Conservation (phyloP, 2,113 vertebrate species). For the Pagrus major region DNA sequence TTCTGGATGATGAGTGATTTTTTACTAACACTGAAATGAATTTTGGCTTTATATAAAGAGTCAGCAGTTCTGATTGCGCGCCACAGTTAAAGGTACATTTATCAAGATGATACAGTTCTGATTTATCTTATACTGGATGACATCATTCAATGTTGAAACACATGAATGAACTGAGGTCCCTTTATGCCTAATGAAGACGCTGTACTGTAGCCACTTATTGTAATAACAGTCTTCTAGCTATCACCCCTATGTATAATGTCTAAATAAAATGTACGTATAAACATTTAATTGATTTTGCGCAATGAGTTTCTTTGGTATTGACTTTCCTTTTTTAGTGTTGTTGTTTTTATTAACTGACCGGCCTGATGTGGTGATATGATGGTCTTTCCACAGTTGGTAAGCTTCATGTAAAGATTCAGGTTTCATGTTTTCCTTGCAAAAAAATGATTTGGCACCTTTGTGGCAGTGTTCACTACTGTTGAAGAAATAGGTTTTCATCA, state of each 20-base stretch:
- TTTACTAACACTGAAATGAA: slow-evolving; percentile 13
- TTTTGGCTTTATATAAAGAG: neutral
- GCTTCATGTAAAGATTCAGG: neutral
- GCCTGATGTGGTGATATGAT: neutral
- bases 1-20: slow-evolving; percentile 9
- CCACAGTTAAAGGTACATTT: neutral
- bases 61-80: neutral
- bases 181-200: neutral
- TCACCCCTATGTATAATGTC: neutral
- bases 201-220: too few relatives aligned
- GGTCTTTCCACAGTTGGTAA: neutral
- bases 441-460: neutral
- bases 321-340: neutral
- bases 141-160: neutral
- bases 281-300: neutral
- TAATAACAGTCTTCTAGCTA: neutral
- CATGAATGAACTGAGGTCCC: neutral
- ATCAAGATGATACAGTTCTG: neutral
- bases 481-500: neutral
- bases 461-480: neutral
- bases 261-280: too few relatives aligned
- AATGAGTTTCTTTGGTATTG: neutral
- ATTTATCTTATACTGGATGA: too few relatives aligned
- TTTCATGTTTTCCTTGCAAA: neutral
- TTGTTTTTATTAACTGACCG: neutral